Evolutionary conservation across 2,113 vertebrate species (phyloP), one percentile per base, ranked within the genome.

Genomic region (Paratilapia polleni): DNA sequence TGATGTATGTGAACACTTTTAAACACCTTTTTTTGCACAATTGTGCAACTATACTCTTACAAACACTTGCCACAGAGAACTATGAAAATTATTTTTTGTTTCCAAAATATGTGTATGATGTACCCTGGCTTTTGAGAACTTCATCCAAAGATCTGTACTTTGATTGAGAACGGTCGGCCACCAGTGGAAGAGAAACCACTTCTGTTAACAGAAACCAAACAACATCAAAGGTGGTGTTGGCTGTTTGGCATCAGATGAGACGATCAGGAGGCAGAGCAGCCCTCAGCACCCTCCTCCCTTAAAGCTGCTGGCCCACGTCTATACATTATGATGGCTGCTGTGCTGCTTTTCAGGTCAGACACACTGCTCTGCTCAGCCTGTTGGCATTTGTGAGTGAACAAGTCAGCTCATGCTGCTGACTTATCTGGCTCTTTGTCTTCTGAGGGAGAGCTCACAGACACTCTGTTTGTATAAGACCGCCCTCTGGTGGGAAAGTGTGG

Each of bases 401-500:
- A 86, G 89, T 88, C 77, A 3, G 79, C 73, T 88, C 79, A 77
- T 82, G 78, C 83, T 83, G 82, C 54, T 66, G 77, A 86, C 57
- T 68, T 60, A 3, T 76, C 9, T 34, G 17, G 6, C 60, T 87
- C 87, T 88, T 88, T 82, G 85, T 90, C 73, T 79, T 57, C 43
- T 68, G 58, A 34, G 49, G n/a, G 5, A 79, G n/a, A 15, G 24
- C 49, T 80, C 61, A 8, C 17, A 10, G 36, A 6, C 7, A n/a
- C 36, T 59, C 2, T 61, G 82, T 85, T 57, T 82, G 83, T 91
- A 3, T 76, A 63, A 81, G 15, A 74, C 34, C 2, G 47, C 91
- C 92, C 87, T 90, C 94, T 94, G 91, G 80, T 93, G 93, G 84
- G 5, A 7, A 26, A 28, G 4, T 8, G 3, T 6, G 34, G 61